These are phyloP conservation scores for Camponotus fellah DNA, from an alignment of 2,888 invertebrate species.

Conservation along the genomic window DNA sequence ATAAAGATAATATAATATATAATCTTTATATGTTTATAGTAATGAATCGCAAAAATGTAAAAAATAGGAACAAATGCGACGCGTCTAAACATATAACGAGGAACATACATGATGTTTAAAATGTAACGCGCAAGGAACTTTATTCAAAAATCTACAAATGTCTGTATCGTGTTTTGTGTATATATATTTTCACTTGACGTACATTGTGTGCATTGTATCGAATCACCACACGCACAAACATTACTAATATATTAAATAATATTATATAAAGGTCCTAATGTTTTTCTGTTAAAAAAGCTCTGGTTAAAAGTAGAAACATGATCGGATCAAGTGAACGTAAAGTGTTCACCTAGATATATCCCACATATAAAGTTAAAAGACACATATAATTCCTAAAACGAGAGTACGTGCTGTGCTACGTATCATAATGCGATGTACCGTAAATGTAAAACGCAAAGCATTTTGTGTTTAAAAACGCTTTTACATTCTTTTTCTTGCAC, in stretches of 20 bases:
- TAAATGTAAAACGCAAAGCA: constrained; percentile 37
- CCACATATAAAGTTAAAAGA: constrained; percentile 20
- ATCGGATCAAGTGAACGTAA: constrained; percentile 34
- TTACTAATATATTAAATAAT: constrained; percentile 16
- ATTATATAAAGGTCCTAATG: constrained; percentile 27
- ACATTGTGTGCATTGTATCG: constrained; percentile 29
- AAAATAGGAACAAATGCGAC: constrained; percentile 82
- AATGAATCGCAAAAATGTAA: constrained; percentile 76
- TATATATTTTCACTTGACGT: constrained; percentile 43
- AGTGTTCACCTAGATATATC: constrained; percentile 18
- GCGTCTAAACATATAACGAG: constrained; percentile 76
- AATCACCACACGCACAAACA: constrained; percentile 52
- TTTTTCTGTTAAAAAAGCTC: constrained; percentile 10
- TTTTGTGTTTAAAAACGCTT: constrained; percentile 20
- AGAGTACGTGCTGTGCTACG: constrained; percentile 71
- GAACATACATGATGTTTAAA: constrained; percentile 80
- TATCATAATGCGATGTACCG: constrained; percentile 33
- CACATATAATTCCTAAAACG: constrained; percentile 61
- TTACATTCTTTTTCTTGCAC: constrained; percentile 24
- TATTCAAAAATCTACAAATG: constrained; percentile 74
- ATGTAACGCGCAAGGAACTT: constrained; percentile 82
- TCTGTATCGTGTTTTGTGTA: constrained; percentile 60
- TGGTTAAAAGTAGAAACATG: constrained; percentile 6
- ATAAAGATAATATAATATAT: too few species aligned
- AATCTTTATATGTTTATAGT: not conserved